A percentile compares a stretch with the other conserved stretches of the same genome.
phyloP scores from a whole-genome alignment of 2,113 vertebrate genomes.

The Rhinichthys klamathensis region DNA sequence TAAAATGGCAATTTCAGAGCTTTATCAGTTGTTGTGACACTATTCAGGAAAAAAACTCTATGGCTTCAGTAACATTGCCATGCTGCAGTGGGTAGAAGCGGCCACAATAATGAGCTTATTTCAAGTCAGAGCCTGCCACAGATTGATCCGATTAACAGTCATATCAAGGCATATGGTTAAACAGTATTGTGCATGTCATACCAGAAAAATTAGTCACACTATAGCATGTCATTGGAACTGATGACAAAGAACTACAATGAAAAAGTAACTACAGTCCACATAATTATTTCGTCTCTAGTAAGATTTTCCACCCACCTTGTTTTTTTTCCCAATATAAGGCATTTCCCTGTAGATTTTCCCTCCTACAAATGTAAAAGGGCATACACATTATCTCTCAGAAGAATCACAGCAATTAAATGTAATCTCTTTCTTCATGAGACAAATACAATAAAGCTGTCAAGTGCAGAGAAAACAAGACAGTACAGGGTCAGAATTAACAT shows the following conservation, averaged over 20 bases:
- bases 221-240: background rate
- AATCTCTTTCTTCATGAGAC: constrained; percentile 8
- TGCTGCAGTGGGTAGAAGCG: background rate
- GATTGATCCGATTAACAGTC: constrained; percentile 12
- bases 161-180: background rate
- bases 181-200: background rate
- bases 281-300: background rate
- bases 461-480: background rate
- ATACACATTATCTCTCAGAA: constrained; percentile 13
- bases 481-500: background rate
- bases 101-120: background rate
- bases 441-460: background rate
- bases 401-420: background rate
- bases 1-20: constrained; percentile 16
- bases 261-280: background rate
- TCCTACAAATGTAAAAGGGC: constrained; percentile 3
- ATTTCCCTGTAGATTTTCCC: background rate
- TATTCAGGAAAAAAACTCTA: constrained; percentile 7
- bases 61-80: background rate
- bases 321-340: background rate
- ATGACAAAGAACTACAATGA: background rate
- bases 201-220: background rate
- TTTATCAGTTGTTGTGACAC: constrained; percentile 1
- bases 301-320: constrained; percentile 1
- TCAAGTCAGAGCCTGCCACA: background rate